Evolutionary conservation across 1,140 invertebrate species (phyloP).

Genomic region (Diploscapter pachys): DNA sequence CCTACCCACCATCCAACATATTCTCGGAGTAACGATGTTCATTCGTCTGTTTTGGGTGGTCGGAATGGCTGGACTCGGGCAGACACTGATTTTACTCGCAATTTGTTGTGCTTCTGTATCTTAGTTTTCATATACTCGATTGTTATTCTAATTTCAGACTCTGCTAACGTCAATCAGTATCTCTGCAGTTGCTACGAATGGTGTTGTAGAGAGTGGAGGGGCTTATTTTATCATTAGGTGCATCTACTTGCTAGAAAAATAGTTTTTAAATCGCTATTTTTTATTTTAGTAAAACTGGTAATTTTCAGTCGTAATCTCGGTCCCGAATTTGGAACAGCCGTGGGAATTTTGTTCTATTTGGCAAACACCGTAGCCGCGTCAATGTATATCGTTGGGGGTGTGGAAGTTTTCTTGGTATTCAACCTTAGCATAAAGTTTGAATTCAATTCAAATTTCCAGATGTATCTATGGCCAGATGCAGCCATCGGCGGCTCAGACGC

Average conservation of each 20-base stretch:
- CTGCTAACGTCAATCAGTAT: conserved; percentile 96
- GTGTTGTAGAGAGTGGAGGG: conserved; percentile 83
- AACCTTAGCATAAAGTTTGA: too few relatives aligned
- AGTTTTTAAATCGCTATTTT: too few relatives aligned
- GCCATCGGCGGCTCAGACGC: conserved; percentile 61
- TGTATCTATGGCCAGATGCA: conserved; percentile 63
- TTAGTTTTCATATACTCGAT: background rate
- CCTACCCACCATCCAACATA: conserved; percentile 58
- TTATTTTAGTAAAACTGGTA: too few relatives aligned
- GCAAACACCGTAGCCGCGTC: conserved; percentile 94
- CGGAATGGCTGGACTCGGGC: conserved; percentile 39
- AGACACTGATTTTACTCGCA: conserved; percentile 43
- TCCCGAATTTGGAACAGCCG: conserved; percentile 95
- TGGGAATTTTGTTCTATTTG: conserved; percentile 96
- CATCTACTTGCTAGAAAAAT: too few relatives aligned
- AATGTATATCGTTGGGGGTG: conserved; percentile 93
- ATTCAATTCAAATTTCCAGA: conserved; percentile 42
- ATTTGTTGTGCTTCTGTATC: conserved; percentile 55
- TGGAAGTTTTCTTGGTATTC: conserved; percentile 88
- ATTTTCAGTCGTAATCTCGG: conserved; percentile 76
- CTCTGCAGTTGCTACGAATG: conserved; percentile 98
- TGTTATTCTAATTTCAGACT: conserved; percentile 67
- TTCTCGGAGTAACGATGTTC: conserved; percentile 59
- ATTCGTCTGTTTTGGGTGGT: conserved; percentile 57
- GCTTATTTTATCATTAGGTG: conserved; percentile 93